Evolutionary conservation across 2,113 vertebrate genomes (phyloP).

Genomic region (Australoheros scitulus): DNA sequence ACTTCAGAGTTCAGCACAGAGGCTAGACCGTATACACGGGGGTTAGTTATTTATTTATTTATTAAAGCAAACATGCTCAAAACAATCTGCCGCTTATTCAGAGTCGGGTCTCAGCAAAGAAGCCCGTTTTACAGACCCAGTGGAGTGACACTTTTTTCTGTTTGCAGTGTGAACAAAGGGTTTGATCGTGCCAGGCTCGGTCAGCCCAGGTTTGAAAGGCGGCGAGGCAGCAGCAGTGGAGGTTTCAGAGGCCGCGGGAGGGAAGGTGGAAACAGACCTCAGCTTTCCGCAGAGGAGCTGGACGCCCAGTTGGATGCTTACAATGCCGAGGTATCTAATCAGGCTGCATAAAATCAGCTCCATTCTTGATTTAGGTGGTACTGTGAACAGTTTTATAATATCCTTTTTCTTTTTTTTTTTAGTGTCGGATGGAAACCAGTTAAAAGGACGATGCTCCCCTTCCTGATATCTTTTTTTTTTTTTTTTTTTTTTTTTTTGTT

Average conservation of each 20-base stretch:
- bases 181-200: constrained; percentile 75
- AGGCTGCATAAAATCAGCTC: background rate
- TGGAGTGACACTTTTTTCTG: background rate
- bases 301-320: constrained; percentile 99
- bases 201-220: constrained; percentile 55
- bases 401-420: background rate
- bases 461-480: background rate
- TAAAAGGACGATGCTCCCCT: constrained; percentile 68
- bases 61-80: background rate
- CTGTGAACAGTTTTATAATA: accelerated
- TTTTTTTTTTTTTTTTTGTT: too few species aligned
- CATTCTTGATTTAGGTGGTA: accelerated
- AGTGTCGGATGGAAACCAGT: constrained; percentile 93
- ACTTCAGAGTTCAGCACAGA: constrained; percentile 89
- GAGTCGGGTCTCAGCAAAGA: too few species aligned
- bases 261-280: constrained; percentile 83
- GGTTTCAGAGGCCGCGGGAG: constrained; percentile 84
- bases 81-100: background rate
- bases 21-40: constrained; percentile 83
- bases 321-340: constrained; percentile 87
- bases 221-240: constrained; percentile 44
- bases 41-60: constrained; percentile 74
- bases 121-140: background rate
- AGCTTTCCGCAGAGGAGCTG: constrained; percentile 94
- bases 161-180: constrained; percentile 40